A percentile compares a stretch with the other conserved stretches of the same genome.
Conservation (phyloP, 1,140 invertebrate genomes). For the Drosophila nasuta region DNA sequence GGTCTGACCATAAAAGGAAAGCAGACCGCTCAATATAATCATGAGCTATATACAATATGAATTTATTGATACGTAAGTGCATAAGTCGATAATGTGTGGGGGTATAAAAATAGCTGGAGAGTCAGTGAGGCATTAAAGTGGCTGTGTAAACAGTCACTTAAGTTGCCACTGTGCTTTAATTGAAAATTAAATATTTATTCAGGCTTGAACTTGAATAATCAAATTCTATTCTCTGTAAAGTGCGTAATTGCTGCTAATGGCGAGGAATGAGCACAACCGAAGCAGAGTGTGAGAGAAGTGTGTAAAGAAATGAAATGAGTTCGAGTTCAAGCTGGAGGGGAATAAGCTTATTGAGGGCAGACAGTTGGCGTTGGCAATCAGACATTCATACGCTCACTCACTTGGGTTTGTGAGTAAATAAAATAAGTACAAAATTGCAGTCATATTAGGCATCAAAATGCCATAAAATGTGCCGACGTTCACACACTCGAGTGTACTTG, state of each 20-base stretch:
- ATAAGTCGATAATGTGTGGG: constrained; percentile 35
- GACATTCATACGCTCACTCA: constrained; percentile 42
- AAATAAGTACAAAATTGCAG: constrained; percentile 77
- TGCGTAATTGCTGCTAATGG: constrained; percentile 72
- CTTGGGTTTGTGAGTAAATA: constrained; percentile 47
- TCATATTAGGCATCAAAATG: constrained; percentile 77
- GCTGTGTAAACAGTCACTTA: constrained; percentile 31
- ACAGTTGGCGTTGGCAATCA: constrained; percentile 46
- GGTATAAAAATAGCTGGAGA: constrained; percentile 6
- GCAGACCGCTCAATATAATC: constrained; percentile 24
- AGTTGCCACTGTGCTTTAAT: constrained; percentile 17
- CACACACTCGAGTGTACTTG: constrained; percentile 70
- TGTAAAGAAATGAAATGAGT: neutral
- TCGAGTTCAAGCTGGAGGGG: neutral
- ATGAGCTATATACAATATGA: constrained; percentile 13
- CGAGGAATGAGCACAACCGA: neutral
- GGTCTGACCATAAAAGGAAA: constrained; percentile 45
- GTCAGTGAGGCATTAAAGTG: constrained; percentile 30
- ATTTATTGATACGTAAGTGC: constrained; percentile 31
- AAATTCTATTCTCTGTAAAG: constrained; percentile 67
- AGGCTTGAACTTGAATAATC: constrained; percentile 39
- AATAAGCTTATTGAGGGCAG: constrained; percentile 27
- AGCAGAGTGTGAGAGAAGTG: neutral
- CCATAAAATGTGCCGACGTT: constrained; percentile 68
- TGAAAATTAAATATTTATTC: constrained; percentile 54